These are phyloP conservation scores for Notothenia rossii DNA, from an alignment of 2,113 vertebrate genomes.

Conservation along the genomic window DNA sequence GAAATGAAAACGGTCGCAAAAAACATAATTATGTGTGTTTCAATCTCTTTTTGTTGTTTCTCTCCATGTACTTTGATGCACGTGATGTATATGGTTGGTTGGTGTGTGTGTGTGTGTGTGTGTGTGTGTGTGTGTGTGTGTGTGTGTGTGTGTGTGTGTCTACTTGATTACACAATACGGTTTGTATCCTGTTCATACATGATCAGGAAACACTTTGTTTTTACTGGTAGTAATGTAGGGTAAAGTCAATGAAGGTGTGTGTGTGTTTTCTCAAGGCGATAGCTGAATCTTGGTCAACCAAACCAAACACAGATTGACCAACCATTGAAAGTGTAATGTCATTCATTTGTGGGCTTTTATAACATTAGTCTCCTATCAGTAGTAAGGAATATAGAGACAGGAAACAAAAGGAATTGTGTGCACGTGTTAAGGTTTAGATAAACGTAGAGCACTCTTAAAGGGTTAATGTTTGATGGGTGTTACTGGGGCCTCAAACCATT, in stretches of 20 bases:
- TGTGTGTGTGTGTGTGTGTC: not conserved
- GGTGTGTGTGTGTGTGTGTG: no score
- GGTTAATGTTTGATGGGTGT: slow-evolving; percentile 14
- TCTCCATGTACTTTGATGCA: not conserved
- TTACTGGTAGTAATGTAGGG: not conserved
- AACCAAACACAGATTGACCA: not conserved
- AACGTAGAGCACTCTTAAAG: not conserved
- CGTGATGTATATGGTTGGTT: not conserved
- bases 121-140: no score
- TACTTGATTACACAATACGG: not conserved
- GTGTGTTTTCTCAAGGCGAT: slow-evolving; percentile 36
- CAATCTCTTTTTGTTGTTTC: not conserved
- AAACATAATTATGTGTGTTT: not conserved
- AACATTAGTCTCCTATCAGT: slow-evolving; percentile 3
- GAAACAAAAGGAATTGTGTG: slow-evolving; percentile 26
- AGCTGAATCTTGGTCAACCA: slow-evolving; percentile 7
- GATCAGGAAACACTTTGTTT: not conserved
- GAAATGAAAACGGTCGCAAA: slow-evolving; percentile 7
- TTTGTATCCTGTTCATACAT: slow-evolving; percentile 4
- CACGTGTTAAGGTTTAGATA: slow-evolving; percentile 11
- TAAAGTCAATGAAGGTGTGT: slow-evolving; percentile 22
- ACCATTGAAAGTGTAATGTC: not conserved
- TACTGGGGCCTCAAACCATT: not conserved
- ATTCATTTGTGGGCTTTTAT: slow-evolving; percentile 6
- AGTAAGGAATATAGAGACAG: not conserved